These are phyloP conservation scores for Emydura subglobosa DNA, from an alignment of 2,113 vertebrate species.

Conservation along the genomic window DNA sequence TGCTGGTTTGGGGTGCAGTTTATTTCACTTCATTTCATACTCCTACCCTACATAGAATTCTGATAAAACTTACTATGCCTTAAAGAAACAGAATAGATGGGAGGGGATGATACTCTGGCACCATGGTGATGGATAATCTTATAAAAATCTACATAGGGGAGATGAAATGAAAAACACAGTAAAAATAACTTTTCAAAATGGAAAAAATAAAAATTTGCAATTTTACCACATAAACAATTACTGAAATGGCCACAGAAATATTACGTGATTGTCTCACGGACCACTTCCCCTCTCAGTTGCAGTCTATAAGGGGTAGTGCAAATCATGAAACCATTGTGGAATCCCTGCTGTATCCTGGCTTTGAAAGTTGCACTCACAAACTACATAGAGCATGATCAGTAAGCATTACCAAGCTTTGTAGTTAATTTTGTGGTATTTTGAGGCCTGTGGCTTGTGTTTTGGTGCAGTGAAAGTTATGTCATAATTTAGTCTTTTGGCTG, in stretches of 20 bases:
- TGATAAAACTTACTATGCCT: too few species aligned
- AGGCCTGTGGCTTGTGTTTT: neutral
- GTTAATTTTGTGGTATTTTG: neutral
- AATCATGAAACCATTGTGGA: neutral
- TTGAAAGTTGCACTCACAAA: neutral
- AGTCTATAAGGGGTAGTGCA: neutral
- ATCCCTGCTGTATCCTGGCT: neutral
- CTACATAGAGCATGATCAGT: neutral
- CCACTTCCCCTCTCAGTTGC: too few species aligned
- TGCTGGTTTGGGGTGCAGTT: too few species aligned
- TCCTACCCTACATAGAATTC: too few species aligned
- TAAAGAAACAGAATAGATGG: neutral
- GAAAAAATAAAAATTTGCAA: neutral
- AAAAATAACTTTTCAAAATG: neutral
- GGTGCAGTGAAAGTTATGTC: neutral
- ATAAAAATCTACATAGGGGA: too few species aligned
- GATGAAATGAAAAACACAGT: neutral
- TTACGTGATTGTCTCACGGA: neutral
- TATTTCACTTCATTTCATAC: too few species aligned
- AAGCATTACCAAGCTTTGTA: neutral
- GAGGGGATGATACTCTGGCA: neutral
- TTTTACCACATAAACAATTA: too few species aligned
- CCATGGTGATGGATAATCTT: too few species aligned
- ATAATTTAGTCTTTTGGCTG: neutral
- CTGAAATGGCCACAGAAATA: neutral